Base-by-base conservation (phyloP, 2,113 vertebrate genomes). In the Lucifuga dentata region DNA sequence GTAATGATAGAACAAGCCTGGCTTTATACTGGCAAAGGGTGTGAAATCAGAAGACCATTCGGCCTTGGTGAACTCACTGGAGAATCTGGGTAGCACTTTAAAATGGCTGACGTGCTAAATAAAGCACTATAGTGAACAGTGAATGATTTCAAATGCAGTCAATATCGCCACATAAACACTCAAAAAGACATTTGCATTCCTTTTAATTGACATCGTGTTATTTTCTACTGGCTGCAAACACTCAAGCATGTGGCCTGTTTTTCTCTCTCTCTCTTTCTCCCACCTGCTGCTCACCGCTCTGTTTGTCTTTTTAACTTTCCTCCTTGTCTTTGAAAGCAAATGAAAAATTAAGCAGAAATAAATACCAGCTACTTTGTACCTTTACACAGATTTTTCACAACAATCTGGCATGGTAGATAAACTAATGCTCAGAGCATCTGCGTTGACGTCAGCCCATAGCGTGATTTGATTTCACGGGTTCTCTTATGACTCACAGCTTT, bases 361-460 rank as follows among this genome's bases (percentile, higher is more conserved):
- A 79, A 73, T 58, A 68, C 2, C 5, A 49, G 38, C 52, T 21
- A 51, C 41, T 64, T 19, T 52, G 9, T 26, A 39, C 46, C 71
- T 73, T 35, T 23, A 48, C 53, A 45, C 45, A 51, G 33, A 66
- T 12, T 15, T 56, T 20, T 58, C 58, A 33, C 13, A 38, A 46
- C 49, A 38, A 56, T 51, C 77, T 78, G 80, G 49, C n/a, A 62
- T 2, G 15, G 50, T 0, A 73, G 71, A 84, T 81, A 81, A 45
- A 45, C 2, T 12, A 21, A 60, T 65, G 68, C 72, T 79, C 53
- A 5, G 7, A 49, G 81, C 62, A 53, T 62, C 59, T 52, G 52
- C 1, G 5, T 50, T 21, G 39, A 68, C 10, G 20, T 58, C 58
- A 44, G 40, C 3, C 13, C 26, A n/a, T 41, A 32, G 46, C 20